These are phyloP conservation scores for Platorchestia sp. DNA, from an alignment of 1,140 invertebrate genomes.

Conservation along the genomic window DNA sequence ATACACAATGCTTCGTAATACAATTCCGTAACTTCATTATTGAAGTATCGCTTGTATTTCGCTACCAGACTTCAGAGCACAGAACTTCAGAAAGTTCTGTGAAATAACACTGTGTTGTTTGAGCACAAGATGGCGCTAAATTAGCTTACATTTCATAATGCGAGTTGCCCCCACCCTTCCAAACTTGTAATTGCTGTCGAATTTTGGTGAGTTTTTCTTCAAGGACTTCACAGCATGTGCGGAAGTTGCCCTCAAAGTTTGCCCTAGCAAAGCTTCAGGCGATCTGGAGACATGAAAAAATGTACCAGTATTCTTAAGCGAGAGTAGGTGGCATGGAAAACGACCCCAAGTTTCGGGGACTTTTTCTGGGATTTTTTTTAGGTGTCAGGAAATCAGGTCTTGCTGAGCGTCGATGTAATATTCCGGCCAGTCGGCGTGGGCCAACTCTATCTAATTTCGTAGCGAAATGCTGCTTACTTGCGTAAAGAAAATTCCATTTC, in stretches of 20 bases:
- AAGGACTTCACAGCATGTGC: not conserved
- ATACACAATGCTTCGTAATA: not conserved
- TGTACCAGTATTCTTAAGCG: not conserved
- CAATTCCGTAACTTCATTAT: not conserved
- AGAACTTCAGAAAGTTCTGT: not conserved
- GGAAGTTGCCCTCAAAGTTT: not conserved
- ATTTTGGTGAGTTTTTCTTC: not conserved
- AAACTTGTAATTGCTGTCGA: slow-evolving; percentile 22
- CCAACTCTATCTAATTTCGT: not conserved
- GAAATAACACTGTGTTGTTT: not conserved
- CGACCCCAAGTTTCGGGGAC: not conserved
- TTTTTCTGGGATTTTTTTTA: not conserved
- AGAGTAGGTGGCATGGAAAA: slow-evolving; percentile 16
- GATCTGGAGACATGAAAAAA: not conserved
- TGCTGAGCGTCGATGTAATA: not conserved
- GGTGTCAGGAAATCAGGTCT: not conserved
- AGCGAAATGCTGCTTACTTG: not conserved
- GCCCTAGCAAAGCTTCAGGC: not conserved
- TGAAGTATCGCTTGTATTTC: not conserved
- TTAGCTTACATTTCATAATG: slow-evolving; percentile 4
- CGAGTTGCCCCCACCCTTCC: not conserved
- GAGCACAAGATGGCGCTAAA: not conserved
- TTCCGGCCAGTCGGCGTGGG: not conserved
- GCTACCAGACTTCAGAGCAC: not conserved
- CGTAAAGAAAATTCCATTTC: not conserved